Evolutionary conservation across 2,888 invertebrate genomes (phyloP).

Genomic region (Aricia artaxerxes): DNA sequence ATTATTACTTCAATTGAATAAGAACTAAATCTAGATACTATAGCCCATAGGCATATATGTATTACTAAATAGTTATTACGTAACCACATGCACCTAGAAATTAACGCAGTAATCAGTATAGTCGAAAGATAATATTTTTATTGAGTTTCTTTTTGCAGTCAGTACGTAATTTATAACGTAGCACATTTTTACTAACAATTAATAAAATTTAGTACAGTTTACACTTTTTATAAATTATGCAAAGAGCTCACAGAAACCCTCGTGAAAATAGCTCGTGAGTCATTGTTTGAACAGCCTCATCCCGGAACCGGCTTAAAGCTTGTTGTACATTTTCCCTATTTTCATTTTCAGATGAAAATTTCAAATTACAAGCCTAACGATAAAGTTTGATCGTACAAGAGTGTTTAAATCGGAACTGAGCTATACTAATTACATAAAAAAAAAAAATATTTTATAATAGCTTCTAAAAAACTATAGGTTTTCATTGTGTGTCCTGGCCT

Average conservation of each 20-base stretch:
- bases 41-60: no score
- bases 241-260: slow-evolving; percentile 22
- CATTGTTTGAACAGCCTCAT: slow-evolving; percentile 27
- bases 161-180: neutral
- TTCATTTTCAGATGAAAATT: neutral
- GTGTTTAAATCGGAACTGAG: neutral
- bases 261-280: slow-evolving; percentile 33
- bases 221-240: slow-evolving; percentile 8
- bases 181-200: neutral
- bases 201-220: neutral
- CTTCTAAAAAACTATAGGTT: neutral
- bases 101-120: no score
- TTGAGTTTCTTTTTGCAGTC: neutral
- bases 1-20: no score
- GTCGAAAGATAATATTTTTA: no score
- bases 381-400: neutral
- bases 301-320: slow-evolving; percentile 17
- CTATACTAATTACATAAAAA: no score
- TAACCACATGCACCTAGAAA: no score
- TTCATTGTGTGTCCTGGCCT: neutral
- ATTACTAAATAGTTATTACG: no score
- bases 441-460: no score
- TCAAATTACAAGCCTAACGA: neutral
- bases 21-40: no score
- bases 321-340: slow-evolving; percentile 2